Evolutionary conservation across 23 tunicate species (phyloP).

Genomic region (Styela clava): DNA sequence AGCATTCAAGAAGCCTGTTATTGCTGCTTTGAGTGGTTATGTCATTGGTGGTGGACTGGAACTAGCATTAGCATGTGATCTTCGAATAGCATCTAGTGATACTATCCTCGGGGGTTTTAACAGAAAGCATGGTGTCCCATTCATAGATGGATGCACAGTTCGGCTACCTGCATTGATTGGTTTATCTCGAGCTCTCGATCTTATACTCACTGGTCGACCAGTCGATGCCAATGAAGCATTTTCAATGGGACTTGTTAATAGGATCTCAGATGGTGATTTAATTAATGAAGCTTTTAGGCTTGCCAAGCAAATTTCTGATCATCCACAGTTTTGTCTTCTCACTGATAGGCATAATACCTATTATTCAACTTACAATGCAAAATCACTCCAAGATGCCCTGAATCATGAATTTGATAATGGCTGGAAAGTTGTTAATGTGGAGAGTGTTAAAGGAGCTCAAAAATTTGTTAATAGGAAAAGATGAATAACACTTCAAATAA

Average conservation of each 20-base stretch:
- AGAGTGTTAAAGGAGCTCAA: conserved; percentile 17
- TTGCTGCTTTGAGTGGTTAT: conserved; percentile 71
- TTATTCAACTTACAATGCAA: conserved; percentile 8
- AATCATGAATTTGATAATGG: conserved; percentile 25
- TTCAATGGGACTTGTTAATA: conserved; percentile 53
- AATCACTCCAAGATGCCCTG: conserved; percentile 18
- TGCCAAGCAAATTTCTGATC: conserved; percentile 19
- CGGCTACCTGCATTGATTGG: conserved; percentile 75
- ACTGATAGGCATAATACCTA: conserved; percentile 24
- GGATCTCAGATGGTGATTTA: conserved; percentile 49
- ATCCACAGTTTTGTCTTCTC: conserved; percentile 26
- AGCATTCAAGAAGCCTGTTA: conserved; percentile 62
- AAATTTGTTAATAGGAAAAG: conserved; percentile 17
- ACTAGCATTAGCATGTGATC: conserved; percentile 66
- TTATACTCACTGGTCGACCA: conserved; percentile 58
- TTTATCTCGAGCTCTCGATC: conserved; percentile 65
- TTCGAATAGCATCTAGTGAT: conserved; percentile 52
- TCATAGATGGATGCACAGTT: conserved; percentile 84
- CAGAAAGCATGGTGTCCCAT: conserved; percentile 48
- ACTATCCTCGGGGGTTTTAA: conserved; percentile 51
- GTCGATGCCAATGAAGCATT: conserved; percentile 50
- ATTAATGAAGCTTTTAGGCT: background rate
- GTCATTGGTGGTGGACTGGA: conserved; percentile 67
- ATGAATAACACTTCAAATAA: too few species aligned
- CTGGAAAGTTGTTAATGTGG: conserved; percentile 13